A percentile compares a stretch with the other conserved stretches of the same genome.
phyloP scores from a whole-genome alignment of 2,888 invertebrate species.

The Nomada goodeniana region DNA sequence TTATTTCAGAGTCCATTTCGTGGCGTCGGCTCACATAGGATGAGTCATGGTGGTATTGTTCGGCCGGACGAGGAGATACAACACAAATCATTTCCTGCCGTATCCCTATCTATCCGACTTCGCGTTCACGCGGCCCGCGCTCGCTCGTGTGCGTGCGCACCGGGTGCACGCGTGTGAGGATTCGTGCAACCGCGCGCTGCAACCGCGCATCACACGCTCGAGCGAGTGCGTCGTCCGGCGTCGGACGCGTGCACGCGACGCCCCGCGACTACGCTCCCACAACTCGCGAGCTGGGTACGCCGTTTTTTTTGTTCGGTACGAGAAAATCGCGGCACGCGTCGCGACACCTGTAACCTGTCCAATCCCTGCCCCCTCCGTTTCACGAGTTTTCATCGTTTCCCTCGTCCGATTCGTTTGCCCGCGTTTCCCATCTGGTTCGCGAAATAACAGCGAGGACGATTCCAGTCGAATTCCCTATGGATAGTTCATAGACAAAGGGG shows the following conservation, averaged over 20 bases:
- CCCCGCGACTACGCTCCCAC: constrained; percentile 54
- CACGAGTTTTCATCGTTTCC: too few relatives aligned
- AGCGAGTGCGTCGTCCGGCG: constrained; percentile 68
- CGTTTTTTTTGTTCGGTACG: constrained; percentile 44
- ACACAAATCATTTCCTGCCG: constrained; percentile 82
- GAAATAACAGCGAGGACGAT: too few relatives aligned
- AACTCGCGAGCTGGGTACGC: constrained; percentile 31
- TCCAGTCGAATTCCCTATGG: too few relatives aligned
- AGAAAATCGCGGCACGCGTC: constrained; percentile 44
- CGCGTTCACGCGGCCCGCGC: constrained; percentile 59
- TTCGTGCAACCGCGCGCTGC: constrained; percentile 72
- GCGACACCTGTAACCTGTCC: not conserved
- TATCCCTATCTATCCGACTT: constrained; percentile 75
- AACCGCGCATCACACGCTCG: constrained; percentile 77
- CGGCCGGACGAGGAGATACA: constrained; percentile 79
- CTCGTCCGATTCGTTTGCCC: too few relatives aligned
- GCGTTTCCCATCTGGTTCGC: too few relatives aligned
- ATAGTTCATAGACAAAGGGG: too few relatives aligned
- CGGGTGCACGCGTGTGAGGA: constrained; percentile 49
- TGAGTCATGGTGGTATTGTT: constrained; percentile 80
- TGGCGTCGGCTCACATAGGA: constrained; percentile 74
- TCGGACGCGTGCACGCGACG: constrained; percentile 67
- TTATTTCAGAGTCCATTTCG: constrained; percentile 72
- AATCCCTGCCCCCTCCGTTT: not conserved
- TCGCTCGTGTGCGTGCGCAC: constrained; percentile 41